phyloP scores from a whole-genome alignment of 2,797 vertebrate species.

The Geotrypetes seraphini region DNA sequence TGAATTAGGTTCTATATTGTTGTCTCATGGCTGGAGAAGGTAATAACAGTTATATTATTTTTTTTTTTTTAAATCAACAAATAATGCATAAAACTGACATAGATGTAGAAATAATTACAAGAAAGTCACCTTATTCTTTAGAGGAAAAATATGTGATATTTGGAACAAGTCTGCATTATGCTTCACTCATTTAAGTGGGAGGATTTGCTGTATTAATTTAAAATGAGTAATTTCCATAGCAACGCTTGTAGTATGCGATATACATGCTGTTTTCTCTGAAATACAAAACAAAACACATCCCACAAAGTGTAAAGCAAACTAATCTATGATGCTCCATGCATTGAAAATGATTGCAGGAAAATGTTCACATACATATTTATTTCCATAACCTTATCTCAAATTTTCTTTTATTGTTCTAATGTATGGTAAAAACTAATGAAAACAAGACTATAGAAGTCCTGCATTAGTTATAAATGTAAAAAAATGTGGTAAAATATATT shows the following conservation, averaged over 20 bases:
- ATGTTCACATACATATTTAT: too few species aligned
- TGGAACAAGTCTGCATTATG: conserved; percentile 1
- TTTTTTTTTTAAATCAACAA: neutral
- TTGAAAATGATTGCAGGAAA: too few species aligned
- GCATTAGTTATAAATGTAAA: too few species aligned
- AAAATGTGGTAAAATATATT: too few species aligned
- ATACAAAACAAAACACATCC: neutral
- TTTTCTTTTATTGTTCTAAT: too few species aligned
- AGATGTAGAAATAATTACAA: neutral
- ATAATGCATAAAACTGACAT: neutral
- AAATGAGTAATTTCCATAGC: neutral
- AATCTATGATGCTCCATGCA: too few species aligned
- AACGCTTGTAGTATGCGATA: neutral
- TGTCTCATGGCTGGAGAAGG: neutral
- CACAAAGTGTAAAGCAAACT: too few species aligned
- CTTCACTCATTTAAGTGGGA: neutral
- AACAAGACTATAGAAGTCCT: too few species aligned
- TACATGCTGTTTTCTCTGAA: neutral
- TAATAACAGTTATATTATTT: conserved; percentile 7
- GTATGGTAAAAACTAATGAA: too few species aligned
- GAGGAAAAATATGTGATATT: neutral
- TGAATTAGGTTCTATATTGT: too few species aligned
- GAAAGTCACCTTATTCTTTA: neutral
- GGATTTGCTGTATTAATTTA: conserved; percentile 1
- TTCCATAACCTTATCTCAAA: too few species aligned